Evolutionary conservation across 2,113 vertebrate species (phyloP).

Genomic region (Tichodroma muraria): DNA sequence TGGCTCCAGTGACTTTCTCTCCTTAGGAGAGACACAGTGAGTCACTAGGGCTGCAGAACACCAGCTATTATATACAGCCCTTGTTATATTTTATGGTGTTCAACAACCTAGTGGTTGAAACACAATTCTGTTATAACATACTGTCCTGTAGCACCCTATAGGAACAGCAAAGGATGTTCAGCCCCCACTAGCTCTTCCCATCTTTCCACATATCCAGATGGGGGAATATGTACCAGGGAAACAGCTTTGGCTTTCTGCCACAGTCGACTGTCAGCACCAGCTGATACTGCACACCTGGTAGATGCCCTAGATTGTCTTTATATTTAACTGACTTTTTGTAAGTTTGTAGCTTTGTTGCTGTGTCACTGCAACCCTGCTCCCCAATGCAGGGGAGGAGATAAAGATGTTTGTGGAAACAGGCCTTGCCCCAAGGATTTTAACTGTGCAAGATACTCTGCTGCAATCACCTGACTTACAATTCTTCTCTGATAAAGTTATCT

Average conservation of each 20-base stretch:
- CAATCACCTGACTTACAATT: background rate
- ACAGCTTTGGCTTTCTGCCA: background rate
- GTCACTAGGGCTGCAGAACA: conserved; percentile 45
- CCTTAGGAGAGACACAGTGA: conserved; percentile 5
- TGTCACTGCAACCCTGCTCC: background rate
- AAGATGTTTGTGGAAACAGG: background rate
- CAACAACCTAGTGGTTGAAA: background rate
- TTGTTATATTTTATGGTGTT: background rate
- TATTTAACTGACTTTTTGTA: background rate
- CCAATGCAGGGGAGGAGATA: background rate
- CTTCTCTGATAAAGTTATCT: background rate
- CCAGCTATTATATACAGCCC: background rate
- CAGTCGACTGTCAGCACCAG: background rate
- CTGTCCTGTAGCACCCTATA: background rate
- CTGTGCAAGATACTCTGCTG: background rate
- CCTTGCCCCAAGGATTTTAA: background rate
- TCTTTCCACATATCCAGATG: background rate
- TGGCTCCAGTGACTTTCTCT: conserved; percentile 34
- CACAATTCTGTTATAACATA: background rate
- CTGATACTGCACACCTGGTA: background rate
- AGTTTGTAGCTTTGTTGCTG: background rate
- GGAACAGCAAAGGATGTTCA: background rate
- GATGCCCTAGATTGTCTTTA: background rate
- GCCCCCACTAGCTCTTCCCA: background rate
- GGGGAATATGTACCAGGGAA: background rate